A percentile compares a stretch with the other conserved stretches of the same genome.
Conservation (phyloP, 2,797 vertebrate species). For the Helostoma temminkii region DNA sequence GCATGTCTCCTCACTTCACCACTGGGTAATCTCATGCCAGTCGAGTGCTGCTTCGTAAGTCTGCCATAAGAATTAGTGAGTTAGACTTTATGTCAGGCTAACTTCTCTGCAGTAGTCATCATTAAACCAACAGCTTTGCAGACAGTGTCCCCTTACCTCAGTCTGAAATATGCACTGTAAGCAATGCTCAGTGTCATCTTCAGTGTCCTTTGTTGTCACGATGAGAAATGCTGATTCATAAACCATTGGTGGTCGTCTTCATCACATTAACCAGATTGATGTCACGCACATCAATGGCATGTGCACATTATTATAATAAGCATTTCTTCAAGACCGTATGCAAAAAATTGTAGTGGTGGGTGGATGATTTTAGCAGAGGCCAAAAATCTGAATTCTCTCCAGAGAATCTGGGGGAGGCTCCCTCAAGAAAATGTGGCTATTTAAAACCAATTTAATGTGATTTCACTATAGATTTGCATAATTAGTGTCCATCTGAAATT, state of each 20-base stretch:
- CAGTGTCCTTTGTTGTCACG: conserved; percentile 52
- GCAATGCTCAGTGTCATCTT: conserved; percentile 47
- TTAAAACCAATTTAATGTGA: conserved; percentile 11
- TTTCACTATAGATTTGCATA: conserved; percentile 43
- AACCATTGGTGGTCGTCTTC: conserved; percentile 5
- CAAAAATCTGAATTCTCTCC: background rate
- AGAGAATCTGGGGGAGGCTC: conserved; percentile 1
- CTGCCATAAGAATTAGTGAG: conserved; percentile 1
- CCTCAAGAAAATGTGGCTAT: conserved; percentile 15
- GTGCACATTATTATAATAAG: conserved; percentile 12
- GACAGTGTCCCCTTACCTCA: conserved; percentile 9
- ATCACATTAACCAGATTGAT: conserved; percentile 21
- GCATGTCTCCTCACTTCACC: conserved; percentile 16
- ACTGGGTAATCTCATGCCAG: conserved; percentile 5
- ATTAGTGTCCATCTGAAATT: conserved; percentile 35
- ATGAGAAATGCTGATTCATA: conserved; percentile 48
- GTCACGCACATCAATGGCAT: background rate
- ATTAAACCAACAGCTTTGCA: conserved; percentile 16
- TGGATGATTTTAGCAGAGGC: background rate
- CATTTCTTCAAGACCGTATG: conserved; percentile 1
- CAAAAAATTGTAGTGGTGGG: background rate
- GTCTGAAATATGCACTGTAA: conserved; percentile 35
- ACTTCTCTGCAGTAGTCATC: conserved; percentile 26
- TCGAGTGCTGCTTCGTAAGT: conserved; percentile 10
- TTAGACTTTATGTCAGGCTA: conserved; percentile 16